Conservation (phyloP, 2,888 invertebrate genomes). For the Harpalus rubripes region DNA sequence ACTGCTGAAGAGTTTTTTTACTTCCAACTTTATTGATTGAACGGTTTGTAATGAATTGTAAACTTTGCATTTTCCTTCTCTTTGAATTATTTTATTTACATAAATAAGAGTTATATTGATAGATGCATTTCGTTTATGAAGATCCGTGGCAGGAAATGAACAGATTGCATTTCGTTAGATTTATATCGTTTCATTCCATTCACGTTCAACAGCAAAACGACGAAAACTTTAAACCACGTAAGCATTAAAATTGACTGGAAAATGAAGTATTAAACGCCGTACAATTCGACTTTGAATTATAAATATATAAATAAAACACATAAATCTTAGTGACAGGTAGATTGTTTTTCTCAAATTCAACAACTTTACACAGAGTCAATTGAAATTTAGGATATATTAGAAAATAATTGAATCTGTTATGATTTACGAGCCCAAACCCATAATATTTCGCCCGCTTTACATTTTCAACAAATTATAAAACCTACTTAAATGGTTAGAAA, state of each 20-base stretch:
- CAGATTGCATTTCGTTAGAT: constrained; percentile 1
- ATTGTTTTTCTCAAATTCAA: neutral
- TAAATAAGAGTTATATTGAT: constrained; percentile 24
- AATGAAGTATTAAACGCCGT: neutral
- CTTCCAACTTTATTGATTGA: constrained; percentile 14
- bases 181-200: constrained; percentile 6
- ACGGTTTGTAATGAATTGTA: constrained; percentile 3
- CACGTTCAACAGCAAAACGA: neutral
- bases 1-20: neutral
- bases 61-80: constrained; percentile 10
- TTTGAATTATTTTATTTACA: constrained; percentile 4
- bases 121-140: neutral
- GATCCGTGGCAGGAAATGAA: constrained; percentile 1
- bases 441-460: too few relatives aligned
- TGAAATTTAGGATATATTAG: neutral
- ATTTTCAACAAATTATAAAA: too few relatives aligned
- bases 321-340: neutral
- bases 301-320: constrained; percentile 1
- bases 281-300: neutral
- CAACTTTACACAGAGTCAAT: neutral
- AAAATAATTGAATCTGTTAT: neutral
- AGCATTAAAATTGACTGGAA: constrained; percentile 3
- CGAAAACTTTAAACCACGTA: neutral
- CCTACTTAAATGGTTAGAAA: too few relatives aligned
- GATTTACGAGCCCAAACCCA: too few relatives aligned